A percentile compares a stretch with the other conserved stretches of the same genome.
Conservation (phyloP, 2,113 vertebrate genomes). For the Elephantulus edwardii region DNA sequence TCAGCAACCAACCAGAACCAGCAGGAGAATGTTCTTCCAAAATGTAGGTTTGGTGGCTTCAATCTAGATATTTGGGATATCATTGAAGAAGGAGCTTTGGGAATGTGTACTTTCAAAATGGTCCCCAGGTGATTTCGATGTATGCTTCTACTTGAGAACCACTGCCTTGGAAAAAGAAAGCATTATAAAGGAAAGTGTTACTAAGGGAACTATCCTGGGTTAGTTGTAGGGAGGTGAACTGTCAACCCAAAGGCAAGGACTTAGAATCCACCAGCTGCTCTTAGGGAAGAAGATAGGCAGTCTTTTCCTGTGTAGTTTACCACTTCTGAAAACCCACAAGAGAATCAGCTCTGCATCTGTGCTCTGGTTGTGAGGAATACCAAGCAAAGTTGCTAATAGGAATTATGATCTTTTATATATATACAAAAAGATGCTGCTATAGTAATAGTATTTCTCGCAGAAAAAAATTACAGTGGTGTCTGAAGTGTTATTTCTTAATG, state of each 20-base stretch:
- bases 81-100: background rate
- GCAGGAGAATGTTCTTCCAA: background rate
- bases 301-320: too few relatives aligned
- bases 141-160: background rate
- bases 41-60: background rate
- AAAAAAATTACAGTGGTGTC: background rate
- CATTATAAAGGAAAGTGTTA: background rate
- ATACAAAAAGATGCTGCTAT: background rate
- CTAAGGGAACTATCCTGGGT: too few relatives aligned
- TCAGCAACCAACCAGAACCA: background rate
- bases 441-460: conserved; percentile 42
- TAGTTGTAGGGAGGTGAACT: too few relatives aligned
- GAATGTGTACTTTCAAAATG: background rate
- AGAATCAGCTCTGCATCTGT: too few relatives aligned
- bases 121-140: background rate
- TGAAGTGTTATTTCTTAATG: conserved; percentile 36
- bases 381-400: conserved; percentile 31
- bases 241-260: too few relatives aligned
- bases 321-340: too few relatives aligned
- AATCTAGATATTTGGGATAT: background rate
- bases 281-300: too few relatives aligned
- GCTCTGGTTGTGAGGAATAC: conserved; percentile 44
- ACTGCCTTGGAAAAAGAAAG: background rate
- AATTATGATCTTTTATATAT: conserved; percentile 25
- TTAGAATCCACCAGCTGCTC: too few relatives aligned